phyloP scores from a whole-genome alignment of 2,888 invertebrate genomes.

The Cryptus viduatorius region DNA sequence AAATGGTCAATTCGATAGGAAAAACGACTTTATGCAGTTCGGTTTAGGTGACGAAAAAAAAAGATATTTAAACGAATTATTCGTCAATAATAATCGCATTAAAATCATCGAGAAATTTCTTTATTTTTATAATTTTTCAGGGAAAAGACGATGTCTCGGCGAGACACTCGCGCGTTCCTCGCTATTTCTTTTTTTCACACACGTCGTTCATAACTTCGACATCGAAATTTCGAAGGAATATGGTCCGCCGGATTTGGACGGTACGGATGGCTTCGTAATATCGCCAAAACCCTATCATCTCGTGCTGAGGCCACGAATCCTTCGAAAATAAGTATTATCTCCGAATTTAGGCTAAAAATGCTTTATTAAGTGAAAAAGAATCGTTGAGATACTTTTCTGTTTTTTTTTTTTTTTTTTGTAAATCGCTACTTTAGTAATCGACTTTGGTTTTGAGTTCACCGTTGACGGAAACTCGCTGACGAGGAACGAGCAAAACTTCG shows the following conservation, averaged over 20 bases:
- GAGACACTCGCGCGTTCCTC: slow-evolving; percentile 84
- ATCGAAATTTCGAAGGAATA: slow-evolving; percentile 79
- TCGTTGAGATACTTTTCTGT: neutral
- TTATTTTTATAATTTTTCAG: slow-evolving; percentile 72
- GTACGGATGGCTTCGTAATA: slow-evolving; percentile 87
- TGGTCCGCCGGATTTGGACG: slow-evolving; percentile 85
- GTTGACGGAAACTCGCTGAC: slow-evolving; percentile 53
- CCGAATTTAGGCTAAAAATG: neutral
- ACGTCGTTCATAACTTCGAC: slow-evolving; percentile 84
- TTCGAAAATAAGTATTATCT: neutral
- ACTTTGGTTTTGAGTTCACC: neutral
- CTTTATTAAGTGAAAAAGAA: slow-evolving; percentile 6
- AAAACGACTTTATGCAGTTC: slow-evolving; percentile 88
- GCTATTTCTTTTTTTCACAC: slow-evolving; percentile 84
- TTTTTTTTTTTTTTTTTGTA: slow-evolving; percentile 12
- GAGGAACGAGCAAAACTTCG: slow-evolving; percentile 83
- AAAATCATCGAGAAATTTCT: neutral
- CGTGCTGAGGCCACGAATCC: slow-evolving; percentile 69
- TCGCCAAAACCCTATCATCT: slow-evolving; percentile 87
- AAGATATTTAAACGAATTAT: slow-evolving; percentile 12
- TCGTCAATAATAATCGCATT: neutral
- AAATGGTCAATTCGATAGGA: slow-evolving; percentile 86
- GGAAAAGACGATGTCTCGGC: slow-evolving; percentile 85
- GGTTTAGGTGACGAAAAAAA: slow-evolving; percentile 87
- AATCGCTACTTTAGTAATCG: slow-evolving; percentile 60